Evolutionary conservation across 2,797 vertebrate species (phyloP).

Genomic region (Petrocephalus schoutedeni): DNA sequence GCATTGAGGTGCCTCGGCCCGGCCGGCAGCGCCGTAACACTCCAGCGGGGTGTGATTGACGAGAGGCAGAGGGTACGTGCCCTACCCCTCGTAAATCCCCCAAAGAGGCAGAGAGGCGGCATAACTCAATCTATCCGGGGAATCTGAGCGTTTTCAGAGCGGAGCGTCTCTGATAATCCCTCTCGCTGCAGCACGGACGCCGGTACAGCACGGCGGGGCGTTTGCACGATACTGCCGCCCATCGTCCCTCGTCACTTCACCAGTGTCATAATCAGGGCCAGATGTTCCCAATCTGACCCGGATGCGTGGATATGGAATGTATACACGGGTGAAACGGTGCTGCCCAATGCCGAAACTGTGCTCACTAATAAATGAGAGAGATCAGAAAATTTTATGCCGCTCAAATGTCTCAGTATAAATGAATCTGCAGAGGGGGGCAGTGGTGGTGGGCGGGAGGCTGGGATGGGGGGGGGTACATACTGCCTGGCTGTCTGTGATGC

Average conservation of each 20-base stretch:
- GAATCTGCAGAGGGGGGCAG: constrained; percentile 16
- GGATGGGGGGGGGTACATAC: background rate
- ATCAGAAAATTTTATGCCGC: background rate
- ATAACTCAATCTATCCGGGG: background rate
- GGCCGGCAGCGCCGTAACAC: background rate
- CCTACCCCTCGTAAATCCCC: background rate
- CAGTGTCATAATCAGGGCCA: background rate
- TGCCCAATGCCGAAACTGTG: background rate
- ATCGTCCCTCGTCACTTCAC: background rate
- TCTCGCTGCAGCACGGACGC: background rate
- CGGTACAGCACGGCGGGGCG: background rate
- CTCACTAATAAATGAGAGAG: background rate
- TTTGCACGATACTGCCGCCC: background rate
- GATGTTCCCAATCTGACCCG: background rate
- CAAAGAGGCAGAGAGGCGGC: background rate
- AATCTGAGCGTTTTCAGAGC: background rate
- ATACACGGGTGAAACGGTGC: background rate
- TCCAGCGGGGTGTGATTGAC: background rate
- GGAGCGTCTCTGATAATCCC: background rate
- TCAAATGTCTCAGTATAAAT: background rate
- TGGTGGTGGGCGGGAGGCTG: background rate
- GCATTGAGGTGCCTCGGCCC: background rate
- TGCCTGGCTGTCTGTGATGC: background rate
- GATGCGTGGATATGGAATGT: background rate
- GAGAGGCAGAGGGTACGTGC: background rate